Evolutionary conservation across 2,888 invertebrate genomes (phyloP), one percentile per base, ranked within the genome.

Genomic region (Neria commutata): DNA sequence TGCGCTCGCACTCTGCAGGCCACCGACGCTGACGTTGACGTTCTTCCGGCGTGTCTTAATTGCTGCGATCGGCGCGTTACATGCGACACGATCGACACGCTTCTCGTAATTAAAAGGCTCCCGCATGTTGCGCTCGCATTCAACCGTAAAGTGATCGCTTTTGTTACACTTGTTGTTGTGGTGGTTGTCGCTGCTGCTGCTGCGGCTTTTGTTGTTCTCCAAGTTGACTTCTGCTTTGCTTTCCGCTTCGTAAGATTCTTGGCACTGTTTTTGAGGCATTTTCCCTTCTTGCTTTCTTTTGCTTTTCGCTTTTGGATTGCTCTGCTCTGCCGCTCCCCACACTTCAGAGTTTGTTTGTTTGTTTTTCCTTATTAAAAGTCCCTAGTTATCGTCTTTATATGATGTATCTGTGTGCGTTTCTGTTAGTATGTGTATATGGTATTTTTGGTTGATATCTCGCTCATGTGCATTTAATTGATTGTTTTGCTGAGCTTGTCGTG

Each of bases 381-480:
- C 17, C 11, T 8, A 24, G 2, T 49, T 54, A 16, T 54, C 40
- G 47, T 60, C 23, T 50, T 4, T 51, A 26, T 47, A 25, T 42
- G 4, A 17, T 5, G 5, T 19, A 6, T 25, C 16, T 24, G 40
- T 49, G n/a, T 23, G 8, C 8, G 45, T 47, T 37, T 49, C 23
- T 48, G 2, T 49, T 54, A 16, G 51, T 33, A 42, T 60, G 21
- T 50, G 6, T 51, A 26, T 47, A 25, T 42, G 4, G 4, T 5
- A 6, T 19, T 48, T 50, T 49, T 37, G 54, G 23, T 51, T 53
- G 58, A 62, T 62, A 54, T 56, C 19, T 23, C 10, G 45, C 54
- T 60, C 61, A 57, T 60, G 50, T 55, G 57, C 33, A 55, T 63
- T 67, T 63, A 65, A 67, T 65, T 62, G 61, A 63, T 61, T 57